Conservation (phyloP, 2,797 vertebrate species). For the Aeoliscus strigatus region DNA sequence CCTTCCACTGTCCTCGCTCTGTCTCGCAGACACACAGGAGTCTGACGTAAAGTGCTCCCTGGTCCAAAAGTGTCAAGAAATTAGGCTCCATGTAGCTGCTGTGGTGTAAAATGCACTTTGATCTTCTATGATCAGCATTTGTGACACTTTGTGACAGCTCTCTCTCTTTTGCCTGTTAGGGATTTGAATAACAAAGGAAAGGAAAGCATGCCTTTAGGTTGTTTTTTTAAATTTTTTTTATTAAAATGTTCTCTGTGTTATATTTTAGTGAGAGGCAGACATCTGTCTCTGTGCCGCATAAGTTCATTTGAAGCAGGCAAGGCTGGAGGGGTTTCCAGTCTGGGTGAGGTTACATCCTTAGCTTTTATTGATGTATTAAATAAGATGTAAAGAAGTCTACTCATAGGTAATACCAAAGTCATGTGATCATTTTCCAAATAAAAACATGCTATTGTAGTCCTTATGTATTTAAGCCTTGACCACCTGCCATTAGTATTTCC, state of each 20-base stretch:
- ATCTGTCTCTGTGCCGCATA: conserved; percentile 19
- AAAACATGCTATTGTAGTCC: too few species aligned
- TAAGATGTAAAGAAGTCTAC: too few species aligned
- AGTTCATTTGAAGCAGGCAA: conserved; percentile 41
- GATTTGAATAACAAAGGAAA: conserved; percentile 59
- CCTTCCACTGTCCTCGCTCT: not conserved
- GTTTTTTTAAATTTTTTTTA: conserved; percentile 9
- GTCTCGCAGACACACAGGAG: conserved; percentile 10
- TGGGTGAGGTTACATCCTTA: conserved; percentile 14
- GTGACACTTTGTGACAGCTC: conserved; percentile 51
- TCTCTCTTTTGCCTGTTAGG: conserved; percentile 37
- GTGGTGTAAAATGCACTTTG: conserved; percentile 58
- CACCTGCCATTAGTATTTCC: too few species aligned
- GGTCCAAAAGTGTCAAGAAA: conserved; percentile 54
- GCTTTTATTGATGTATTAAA: conserved; percentile 15
- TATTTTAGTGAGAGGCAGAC: conserved; percentile 22
- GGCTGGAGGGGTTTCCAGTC: conserved; percentile 47
- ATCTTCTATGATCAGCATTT: conserved; percentile 56
- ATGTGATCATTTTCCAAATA: too few species aligned
- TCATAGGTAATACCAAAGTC: too few species aligned
- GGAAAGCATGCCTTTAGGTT: conserved; percentile 51
- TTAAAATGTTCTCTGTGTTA: conserved; percentile 29
- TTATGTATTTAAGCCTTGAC: too few species aligned
- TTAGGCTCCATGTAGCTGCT: conserved; percentile 40
- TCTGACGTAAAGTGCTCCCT: conserved; percentile 38